Conservation (phyloP, 2,888 invertebrate species). For the Siphonodentalium dalli region DNA sequence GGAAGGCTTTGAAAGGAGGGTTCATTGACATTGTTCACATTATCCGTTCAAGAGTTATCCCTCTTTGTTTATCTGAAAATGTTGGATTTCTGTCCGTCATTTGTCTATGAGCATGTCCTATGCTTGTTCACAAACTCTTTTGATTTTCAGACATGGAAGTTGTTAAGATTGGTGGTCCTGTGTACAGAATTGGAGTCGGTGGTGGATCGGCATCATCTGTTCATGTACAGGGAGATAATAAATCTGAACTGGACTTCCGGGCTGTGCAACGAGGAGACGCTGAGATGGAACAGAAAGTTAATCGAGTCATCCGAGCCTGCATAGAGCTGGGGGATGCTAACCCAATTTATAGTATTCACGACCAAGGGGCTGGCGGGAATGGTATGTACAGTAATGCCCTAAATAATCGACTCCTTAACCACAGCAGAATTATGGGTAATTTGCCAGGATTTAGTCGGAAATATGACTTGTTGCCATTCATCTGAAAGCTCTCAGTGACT, state of each 20-base stretch:
- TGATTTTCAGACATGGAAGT: slow-evolving; percentile 82
- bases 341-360: slow-evolving; percentile 94
- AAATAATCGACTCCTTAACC: no score
- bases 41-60: no score
- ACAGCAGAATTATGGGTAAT: no score
- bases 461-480: no score
- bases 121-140: neutral
- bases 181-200: slow-evolving; percentile 96
- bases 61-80: no score
- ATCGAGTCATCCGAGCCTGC: slow-evolving; percentile 91
- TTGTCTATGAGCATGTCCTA: neutral
- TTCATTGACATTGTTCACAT: no score
- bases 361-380: slow-evolving; percentile 97
- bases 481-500: no score
- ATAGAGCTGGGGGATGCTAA: slow-evolving; percentile 79
- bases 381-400: no score
- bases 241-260: slow-evolving; percentile 85
- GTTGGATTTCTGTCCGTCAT: no score
- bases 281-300: slow-evolving; percentile 98
- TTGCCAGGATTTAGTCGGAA: no score
- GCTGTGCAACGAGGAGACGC: slow-evolving; percentile 97
- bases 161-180: slow-evolving; percentile 95
- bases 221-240: slow-evolving; percentile 89
- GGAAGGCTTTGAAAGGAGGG: no score
- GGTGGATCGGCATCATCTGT: slow-evolving; percentile 98